Conservation (phyloP, 2,888 invertebrate genomes). For the Cabera pusaria region DNA sequence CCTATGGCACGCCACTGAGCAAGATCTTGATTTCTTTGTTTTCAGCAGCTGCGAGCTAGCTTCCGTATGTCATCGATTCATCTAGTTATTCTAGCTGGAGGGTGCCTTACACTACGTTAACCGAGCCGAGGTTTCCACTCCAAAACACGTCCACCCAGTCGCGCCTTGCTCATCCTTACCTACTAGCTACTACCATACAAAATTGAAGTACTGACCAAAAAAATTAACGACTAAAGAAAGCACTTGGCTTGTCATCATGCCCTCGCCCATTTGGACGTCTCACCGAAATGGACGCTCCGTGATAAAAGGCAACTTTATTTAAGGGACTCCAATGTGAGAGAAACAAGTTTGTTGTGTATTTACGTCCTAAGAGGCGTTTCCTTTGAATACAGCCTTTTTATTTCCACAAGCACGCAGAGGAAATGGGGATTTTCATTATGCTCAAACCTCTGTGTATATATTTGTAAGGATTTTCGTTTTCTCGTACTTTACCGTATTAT, state of each 20-base stretch:
- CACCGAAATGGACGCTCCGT: conserved; percentile 57
- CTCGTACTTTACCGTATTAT: conserved; percentile 37
- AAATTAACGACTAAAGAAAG: conserved; percentile 42
- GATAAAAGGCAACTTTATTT: conserved; percentile 70
- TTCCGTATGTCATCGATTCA: too few relatives aligned
- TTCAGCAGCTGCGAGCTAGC: too few relatives aligned
- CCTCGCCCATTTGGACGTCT: conserved; percentile 52
- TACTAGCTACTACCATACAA: too few relatives aligned
- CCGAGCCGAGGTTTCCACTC: too few relatives aligned
- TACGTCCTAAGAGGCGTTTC: conserved; percentile 49
- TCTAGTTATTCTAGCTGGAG: too few relatives aligned
- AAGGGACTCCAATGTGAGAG: conserved; percentile 57
- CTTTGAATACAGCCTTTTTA: conserved; percentile 55
- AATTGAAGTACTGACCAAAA: too few relatives aligned
- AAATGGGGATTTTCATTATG: conserved; percentile 54
- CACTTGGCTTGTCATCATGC: conserved; percentile 47
- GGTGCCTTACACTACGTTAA: too few relatives aligned
- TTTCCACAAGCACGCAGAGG: conserved; percentile 57
- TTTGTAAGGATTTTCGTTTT: conserved; percentile 32
- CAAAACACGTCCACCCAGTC: too few relatives aligned
- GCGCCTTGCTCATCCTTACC: too few relatives aligned
- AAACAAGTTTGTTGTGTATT: conserved; percentile 50
- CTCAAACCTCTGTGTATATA: conserved; percentile 35
- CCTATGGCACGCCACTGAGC: too few relatives aligned
- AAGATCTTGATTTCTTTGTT: too few relatives aligned